These are phyloP conservation scores for Thaleichthys pacificus DNA, from an alignment of 2,797 vertebrate species.

Conservation along the genomic window DNA sequence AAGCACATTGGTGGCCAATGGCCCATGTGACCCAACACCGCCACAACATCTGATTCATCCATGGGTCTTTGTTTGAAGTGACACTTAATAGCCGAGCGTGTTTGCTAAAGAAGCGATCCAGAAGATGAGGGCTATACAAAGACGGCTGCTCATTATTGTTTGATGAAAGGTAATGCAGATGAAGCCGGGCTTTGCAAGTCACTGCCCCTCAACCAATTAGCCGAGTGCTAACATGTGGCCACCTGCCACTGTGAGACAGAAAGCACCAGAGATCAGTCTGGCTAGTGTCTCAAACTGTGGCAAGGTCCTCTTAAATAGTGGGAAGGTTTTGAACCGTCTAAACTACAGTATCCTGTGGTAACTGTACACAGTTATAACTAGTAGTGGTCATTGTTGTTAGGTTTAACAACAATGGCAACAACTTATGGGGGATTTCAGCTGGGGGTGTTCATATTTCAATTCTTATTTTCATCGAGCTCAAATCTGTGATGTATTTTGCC, in stretches of 20 bases:
- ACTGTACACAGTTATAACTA: no score
- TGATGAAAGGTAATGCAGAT: slow-evolving; percentile 19
- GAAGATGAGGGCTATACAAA: slow-evolving; percentile 37
- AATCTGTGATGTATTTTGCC: neutral
- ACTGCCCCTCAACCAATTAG: slow-evolving; percentile 37
- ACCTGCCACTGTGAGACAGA: slow-evolving; percentile 7
- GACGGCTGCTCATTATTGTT: slow-evolving; percentile 38
- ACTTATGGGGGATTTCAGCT: neutral
- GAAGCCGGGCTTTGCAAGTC: slow-evolving; percentile 24
- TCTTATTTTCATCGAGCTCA: neutral
- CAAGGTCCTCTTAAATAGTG: neutral
- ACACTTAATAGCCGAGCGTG: slow-evolving; percentile 20
- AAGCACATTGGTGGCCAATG: neutral
- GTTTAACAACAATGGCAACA: neutral
- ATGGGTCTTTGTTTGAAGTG: slow-evolving; percentile 5
- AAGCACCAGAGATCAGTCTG: neutral
- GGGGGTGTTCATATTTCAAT: neutral
- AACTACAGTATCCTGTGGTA: no score
- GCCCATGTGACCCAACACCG: neutral
- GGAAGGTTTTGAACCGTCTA: neutral
- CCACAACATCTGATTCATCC: slow-evolving; percentile 15
- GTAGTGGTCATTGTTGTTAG: no score
- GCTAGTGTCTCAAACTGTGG: no score
- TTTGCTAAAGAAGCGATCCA: slow-evolving; percentile 2
- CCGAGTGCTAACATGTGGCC: neutral